Evolutionary conservation across 2,888 invertebrate species (phyloP), one percentile per base, ranked within the genome.

Genomic region (Euplexia lucipara): DNA sequence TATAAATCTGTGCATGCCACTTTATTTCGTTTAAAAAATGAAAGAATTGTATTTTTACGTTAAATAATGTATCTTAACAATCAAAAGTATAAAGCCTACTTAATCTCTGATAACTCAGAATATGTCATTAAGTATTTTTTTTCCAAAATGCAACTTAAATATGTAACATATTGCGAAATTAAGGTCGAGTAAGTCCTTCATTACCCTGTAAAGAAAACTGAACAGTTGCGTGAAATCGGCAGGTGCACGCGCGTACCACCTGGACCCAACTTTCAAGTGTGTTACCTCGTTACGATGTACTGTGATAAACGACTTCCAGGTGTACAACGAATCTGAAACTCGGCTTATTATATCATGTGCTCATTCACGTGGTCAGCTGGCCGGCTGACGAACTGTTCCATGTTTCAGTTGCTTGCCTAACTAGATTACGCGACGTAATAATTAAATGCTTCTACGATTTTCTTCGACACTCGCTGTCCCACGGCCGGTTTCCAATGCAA

Each of bases 241-340:
- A 82, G 81, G 77, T 82, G 84, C 64, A 16, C 12, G 30, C 20
- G 60, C 37, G 2, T 42, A 49, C 47, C 83, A 83, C 76, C 86
- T 85, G 86, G 79, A 78, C 26, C 57, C 68, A 47, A 78, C 76
- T 73, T 82, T 73, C 67, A 76, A 78, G 60, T 65, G 58, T 64
- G 59, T 67, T 52, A 57, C 60, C 63, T 68, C 56, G 52, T 68
- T 70, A 62, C 73, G 52, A 53, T 56, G 62, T 68, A 60, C 66
- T 68, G 71, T 80, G 79, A 81, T 81, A 75, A 74, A 83, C 56
- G 58, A 57, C 65, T 68, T 79, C 80, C 84, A 85, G 83, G 79
- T 85, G 82, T 62, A 63, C 61, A 26, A 35, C 22, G 56, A 65
- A 71, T 60, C 78, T 65, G 77, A 57, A 71, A 71, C 52, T 39